Base-by-base conservation (phyloP, 1,140 invertebrate species). In the Teleogryllus occipitalis region DNA sequence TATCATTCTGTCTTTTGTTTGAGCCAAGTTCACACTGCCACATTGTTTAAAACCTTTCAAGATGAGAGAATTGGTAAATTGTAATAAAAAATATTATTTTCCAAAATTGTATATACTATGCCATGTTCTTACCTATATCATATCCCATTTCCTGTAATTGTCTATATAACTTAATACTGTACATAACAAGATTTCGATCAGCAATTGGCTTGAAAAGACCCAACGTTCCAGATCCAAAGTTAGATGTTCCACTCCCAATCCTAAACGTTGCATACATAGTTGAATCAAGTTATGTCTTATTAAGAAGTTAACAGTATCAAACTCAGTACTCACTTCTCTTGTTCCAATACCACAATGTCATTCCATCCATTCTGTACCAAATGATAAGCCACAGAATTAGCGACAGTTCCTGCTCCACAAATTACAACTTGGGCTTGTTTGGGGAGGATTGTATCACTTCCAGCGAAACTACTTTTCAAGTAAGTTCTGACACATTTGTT, bases 11-110 rank as follows among this genome's bases (percentile, higher is more conserved):
- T 94, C 92, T 85, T 90, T 89, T 7, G 91, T 93, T 85, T 93
- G 90, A 72, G 93, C 93, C 80, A 95, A 85, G 85, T 92, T 90
- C 74, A 94, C 83, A 83, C 92, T 93, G 4, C 93, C 93, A 86
- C 90, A 91, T 83, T 90, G 86, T 83, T 90, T 90, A 82, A 91
- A 88, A 73, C 89, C 90, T 82, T 72, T 77, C 80, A 78, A 79
- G 80, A 77, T 49, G 74, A 48, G 49, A 79, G 39, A 76, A 12
- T 15, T 12, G 22, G 27, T 47, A 14, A 15, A 14, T 27, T 14
- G 8, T 47, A 14, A 18, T 8, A 8, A 2, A 47, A 8, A 14
- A 65, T 65, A 18, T 5, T n/a, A 21, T 75, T 75, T 21, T 75
- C 8, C 21, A 10, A 10, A 22, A 10, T 18, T 22, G 12, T 2